A percentile compares a stretch with the other conserved stretches of the same genome.
Conservation (phyloP, 2,113 vertebrate species). For the Hucho hucho region DNA sequence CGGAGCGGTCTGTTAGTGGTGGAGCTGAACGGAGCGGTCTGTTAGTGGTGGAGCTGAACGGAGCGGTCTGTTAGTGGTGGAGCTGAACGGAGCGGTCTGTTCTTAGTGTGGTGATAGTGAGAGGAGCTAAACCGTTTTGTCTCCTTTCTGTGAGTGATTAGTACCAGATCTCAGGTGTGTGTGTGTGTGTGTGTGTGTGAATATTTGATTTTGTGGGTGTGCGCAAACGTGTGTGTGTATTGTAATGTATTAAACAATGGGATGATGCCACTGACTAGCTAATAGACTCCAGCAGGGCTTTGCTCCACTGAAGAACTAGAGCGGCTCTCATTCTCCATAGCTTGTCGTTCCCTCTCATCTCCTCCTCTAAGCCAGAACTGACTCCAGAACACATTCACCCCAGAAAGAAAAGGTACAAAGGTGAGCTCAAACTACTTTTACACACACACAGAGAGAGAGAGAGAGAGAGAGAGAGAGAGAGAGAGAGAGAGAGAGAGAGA, state of each 20-base stretch:
- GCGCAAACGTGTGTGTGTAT: constrained; percentile 7
- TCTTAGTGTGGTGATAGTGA: no score
- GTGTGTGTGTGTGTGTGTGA: neutral
- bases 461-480: constrained; percentile 2
- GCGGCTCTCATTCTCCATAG: constrained; percentile 56
- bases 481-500: no score
- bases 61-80: no score
- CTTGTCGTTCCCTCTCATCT: constrained; percentile 49
- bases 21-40: no score
- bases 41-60: no score
- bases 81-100: no score
- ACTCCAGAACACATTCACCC: constrained; percentile 8
- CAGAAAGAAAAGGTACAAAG: no score
- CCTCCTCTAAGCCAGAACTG: constrained; percentile 21
- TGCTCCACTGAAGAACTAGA: constrained; percentile 50
- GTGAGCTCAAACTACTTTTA: no score
- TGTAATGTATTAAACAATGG: constrained; percentile 52
- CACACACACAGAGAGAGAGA: neutral
- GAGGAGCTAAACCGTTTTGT: no score
- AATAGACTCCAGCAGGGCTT: constrained; percentile 68
- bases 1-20: no score
- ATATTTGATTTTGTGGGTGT: no score
- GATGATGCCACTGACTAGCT: constrained; percentile 60
- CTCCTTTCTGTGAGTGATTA: no score
- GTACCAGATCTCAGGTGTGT: neutral